Percentiles rank a stretch among this genome's conserved stretches.
phyloP scores from a whole-genome alignment of 2,113 vertebrate genomes.

The Microcebus ravelobensis region DNA sequence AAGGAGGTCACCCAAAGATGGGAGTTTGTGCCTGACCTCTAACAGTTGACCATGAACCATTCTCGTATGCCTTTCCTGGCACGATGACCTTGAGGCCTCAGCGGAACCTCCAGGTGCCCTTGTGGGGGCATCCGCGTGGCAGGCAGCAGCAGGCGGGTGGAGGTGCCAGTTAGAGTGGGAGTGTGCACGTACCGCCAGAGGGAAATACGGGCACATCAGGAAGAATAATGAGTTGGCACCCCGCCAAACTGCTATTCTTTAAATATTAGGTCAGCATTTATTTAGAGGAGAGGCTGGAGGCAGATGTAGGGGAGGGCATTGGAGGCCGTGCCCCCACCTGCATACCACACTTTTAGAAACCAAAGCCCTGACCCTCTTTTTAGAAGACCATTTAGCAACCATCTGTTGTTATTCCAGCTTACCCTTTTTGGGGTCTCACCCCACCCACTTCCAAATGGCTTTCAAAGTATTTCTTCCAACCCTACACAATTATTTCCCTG shows the following conservation, averaged over 20 bases:
- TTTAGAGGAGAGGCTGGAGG: neutral
- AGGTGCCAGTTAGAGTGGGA: too few species aligned
- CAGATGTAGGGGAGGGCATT: neutral
- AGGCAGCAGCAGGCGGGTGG: neutral
- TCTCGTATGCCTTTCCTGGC: neutral
- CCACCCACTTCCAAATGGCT: constrained; percentile 37
- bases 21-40: neutral
- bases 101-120: neutral
- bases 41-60: neutral
- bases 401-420: constrained; percentile 49
- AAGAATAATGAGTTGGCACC: neutral
- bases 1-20: neutral
- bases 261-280: neutral
- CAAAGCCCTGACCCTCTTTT: neutral
- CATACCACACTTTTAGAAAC: neutral
- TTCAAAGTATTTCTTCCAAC: constrained; percentile 12
- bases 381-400: neutral
- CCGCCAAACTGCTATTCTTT: neutral
- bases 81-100: neutral
- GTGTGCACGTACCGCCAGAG: neutral
- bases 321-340: neutral
- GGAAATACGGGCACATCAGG: neutral
- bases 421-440: neutral
- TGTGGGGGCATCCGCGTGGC: neutral
- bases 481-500: neutral